Evolutionary conservation across 2,113 vertebrate species (phyloP).

Genomic region (Uria lomvia): DNA sequence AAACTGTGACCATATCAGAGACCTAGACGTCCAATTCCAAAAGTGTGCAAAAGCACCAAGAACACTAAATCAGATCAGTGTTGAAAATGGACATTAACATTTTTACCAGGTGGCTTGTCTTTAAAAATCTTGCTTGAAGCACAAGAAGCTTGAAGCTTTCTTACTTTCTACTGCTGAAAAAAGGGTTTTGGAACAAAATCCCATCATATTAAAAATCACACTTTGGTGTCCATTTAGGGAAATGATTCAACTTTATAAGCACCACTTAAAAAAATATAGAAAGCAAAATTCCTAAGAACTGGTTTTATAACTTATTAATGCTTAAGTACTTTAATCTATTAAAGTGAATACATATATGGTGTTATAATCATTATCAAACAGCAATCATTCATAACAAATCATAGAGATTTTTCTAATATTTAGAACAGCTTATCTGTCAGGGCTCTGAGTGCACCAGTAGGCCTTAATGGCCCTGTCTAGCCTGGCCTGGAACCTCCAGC

Average conservation of each 20-base stretch:
- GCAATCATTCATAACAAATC: not conserved
- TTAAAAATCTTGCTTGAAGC: not conserved
- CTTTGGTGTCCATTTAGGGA: not conserved
- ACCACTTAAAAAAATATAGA: not conserved
- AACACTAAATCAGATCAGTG: not conserved
- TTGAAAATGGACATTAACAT: not conserved
- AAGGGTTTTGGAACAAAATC: not conserved
- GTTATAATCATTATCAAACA: not conserved
- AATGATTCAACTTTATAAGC: not conserved
- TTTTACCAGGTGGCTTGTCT: not conserved
- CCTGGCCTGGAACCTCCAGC: not conserved
- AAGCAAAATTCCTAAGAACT: not conserved
- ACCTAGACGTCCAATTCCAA: not conserved
- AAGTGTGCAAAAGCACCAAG: not conserved
- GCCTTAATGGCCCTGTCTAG: not conserved
- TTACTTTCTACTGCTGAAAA: not conserved
- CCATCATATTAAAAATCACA: not conserved
- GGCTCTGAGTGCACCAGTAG: not conserved
- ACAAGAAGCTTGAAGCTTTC: not conserved
- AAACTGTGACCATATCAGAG: not conserved
- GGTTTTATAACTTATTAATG: not conserved
- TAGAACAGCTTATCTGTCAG: not conserved
- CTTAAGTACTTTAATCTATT: not conserved
- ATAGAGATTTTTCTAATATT: not conserved
- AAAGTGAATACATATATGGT: not conserved